These are phyloP conservation scores for Fragum fragum DNA, from an alignment of 2,888 invertebrate genomes.

Conservation along the genomic window DNA sequence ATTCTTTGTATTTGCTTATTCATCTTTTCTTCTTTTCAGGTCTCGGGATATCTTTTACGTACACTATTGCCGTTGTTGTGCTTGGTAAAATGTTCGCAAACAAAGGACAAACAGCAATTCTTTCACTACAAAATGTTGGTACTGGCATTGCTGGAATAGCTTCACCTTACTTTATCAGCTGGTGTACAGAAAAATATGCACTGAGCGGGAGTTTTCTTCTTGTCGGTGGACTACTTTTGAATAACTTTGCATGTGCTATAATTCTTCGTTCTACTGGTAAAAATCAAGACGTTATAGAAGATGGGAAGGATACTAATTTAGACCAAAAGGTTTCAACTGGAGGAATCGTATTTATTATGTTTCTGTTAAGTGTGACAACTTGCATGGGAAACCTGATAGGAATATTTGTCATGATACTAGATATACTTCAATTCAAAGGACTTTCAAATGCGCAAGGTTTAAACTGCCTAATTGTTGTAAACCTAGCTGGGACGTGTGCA, in stretches of 20 bases:
- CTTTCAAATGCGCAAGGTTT: not conserved
- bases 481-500: not conserved
- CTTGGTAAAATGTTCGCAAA: slow-evolving; percentile 3
- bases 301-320: too few relatives aligned
- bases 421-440: not conserved
- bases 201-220: slow-evolving; percentile 2
- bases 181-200: not conserved
- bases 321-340: not conserved
- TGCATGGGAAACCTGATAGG: not conserved
- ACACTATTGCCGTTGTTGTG: not conserved
- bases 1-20: too few relatives aligned
- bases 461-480: not conserved
- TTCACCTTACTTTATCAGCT: not conserved
- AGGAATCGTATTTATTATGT: not conserved
- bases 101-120: slow-evolving; percentile 1
- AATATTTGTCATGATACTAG: not conserved
- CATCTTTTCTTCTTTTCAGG: too few relatives aligned
- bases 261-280: not conserved
- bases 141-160: not conserved
- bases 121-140: slow-evolving; percentile 11
- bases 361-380: not conserved
- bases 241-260: slow-evolving; percentile 8
- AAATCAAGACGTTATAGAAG: not conserved
- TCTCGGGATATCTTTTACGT: slow-evolving; percentile 6
- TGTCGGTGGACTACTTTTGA: not conserved